Base-by-base conservation (phyloP, 2,888 invertebrate species). In the Melinaea menophilus region DNA sequence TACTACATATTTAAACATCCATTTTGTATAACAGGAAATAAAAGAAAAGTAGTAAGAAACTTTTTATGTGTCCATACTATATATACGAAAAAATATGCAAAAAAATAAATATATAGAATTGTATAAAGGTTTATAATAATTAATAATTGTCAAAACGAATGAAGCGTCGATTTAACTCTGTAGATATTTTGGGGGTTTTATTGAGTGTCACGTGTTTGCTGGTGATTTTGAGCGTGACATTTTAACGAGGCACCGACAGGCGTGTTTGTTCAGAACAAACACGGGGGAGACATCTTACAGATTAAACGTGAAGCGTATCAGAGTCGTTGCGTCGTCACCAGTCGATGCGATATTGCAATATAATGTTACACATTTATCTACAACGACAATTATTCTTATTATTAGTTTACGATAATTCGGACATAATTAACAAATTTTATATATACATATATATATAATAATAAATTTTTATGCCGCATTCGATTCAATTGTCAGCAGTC, bases 191-290 rank as follows among this genome's bases (percentile, higher is more conserved):
- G 58, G 61, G 51, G 61, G 51, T 22, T 51, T 51, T 58, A 61
- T 60, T 56, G 68, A 67, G 64, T 67, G 69, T 62, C 61, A 65
- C 55, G 58, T 73, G 69, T 72, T 71, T 73, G 71, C 72, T 61
- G 62, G 70, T 67, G 58, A 69, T 67, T 64, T 68, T 65, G 70
- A 81, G 80, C 85, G 85, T 78, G 79, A 75, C 72, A 79, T 75
- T 85, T 85, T 85, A 85, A 85, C 85, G 83, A 85, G 85, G 75
- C 67, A 70, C 67, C 65, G 67, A 62, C 69, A 62, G 69, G 64
- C 64, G 64, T 73, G 72, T 80, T 75, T 79, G 77, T 78, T 75
- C 67, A 48, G 67, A n/a, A 67, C 74, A 77, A 77, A 80, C 76
- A 75, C 66, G 66, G 60, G 68, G 66, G 76, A 75, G 76, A 79